Percentiles rank a stretch among this genome's conserved stretches.
Evolutionary conservation across 2,113 vertebrate species (phyloP).

Genomic region (Colaptes auratus): DNA sequence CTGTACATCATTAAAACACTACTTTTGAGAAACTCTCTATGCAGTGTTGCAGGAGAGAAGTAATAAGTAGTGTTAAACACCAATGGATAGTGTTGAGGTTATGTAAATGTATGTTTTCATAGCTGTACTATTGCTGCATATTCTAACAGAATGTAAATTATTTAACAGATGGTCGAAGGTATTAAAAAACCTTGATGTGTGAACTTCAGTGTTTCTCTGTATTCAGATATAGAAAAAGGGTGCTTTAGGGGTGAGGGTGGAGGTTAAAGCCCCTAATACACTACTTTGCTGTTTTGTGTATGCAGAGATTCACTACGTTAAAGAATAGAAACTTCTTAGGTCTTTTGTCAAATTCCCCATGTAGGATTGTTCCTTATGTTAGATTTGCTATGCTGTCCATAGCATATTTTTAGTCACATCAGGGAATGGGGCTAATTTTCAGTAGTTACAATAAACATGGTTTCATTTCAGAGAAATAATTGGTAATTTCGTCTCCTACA

Average conservation of each 20-base stretch:
- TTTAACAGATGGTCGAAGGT: slow-evolving; percentile 22
- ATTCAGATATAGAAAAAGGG: background rate
- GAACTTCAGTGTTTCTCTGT: slow-evolving; percentile 7
- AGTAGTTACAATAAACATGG: background rate
- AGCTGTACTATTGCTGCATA: background rate
- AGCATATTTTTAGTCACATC: background rate
- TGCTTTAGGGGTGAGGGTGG: background rate
- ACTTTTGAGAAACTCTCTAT: background rate
- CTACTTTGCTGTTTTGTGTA: background rate
- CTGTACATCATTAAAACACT: background rate
- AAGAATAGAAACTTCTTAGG: background rate
- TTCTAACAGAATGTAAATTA: slow-evolving; percentile 19
- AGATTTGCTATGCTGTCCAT: background rate
- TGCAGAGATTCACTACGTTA: background rate
- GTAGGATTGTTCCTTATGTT: background rate
- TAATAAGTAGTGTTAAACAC: background rate
- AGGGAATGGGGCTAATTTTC: background rate
- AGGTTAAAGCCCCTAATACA: background rate
- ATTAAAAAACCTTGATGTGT: slow-evolving; percentile 14
- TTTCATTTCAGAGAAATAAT: background rate
- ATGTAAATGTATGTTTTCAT: slow-evolving; percentile 2
- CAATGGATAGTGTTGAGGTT: background rate
- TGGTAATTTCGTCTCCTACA: background rate
- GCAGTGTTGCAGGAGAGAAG: background rate
- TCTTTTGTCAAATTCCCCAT: background rate